phyloP scores from a whole-genome alignment of 2,797 vertebrate species.

The Smutsia gigantea region DNA sequence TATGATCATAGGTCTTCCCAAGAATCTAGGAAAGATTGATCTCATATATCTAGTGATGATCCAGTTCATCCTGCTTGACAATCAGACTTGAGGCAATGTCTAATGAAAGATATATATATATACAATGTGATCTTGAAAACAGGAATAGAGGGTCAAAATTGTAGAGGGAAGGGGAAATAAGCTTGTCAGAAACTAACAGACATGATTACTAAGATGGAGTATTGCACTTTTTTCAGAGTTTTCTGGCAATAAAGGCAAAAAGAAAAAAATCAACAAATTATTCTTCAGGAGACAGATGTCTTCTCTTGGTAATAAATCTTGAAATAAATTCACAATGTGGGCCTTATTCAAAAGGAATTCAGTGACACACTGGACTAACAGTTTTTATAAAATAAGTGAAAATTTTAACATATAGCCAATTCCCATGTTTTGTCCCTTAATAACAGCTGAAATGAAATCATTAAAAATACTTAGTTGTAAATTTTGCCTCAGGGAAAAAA shows the following conservation, averaged over 20 bases:
- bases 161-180: background rate
- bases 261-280: background rate
- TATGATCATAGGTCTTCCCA: background rate
- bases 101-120: slow-evolving; percentile 20
- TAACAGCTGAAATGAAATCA: background rate
- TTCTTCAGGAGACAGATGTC: background rate
- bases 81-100: background rate
- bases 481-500: background rate
- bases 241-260: slow-evolving; percentile 19
- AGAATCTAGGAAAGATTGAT: background rate
- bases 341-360: slow-evolving; percentile 1
- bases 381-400: slow-evolving; percentile 29
- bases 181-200: background rate
- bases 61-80: background rate
- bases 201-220: background rate
- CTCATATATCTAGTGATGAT: background rate
- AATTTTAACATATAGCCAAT: background rate
- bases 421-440: background rate
- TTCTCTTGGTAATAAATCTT: background rate
- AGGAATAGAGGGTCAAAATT: background rate
- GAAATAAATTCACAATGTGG: slow-evolving; percentile 24
- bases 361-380: background rate
- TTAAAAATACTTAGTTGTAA: background rate
- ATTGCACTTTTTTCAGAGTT: background rate
- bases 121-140: background rate